Evolutionary conservation across 1,140 invertebrate species (phyloP).

Genomic region (Orussus abietinus): DNA sequence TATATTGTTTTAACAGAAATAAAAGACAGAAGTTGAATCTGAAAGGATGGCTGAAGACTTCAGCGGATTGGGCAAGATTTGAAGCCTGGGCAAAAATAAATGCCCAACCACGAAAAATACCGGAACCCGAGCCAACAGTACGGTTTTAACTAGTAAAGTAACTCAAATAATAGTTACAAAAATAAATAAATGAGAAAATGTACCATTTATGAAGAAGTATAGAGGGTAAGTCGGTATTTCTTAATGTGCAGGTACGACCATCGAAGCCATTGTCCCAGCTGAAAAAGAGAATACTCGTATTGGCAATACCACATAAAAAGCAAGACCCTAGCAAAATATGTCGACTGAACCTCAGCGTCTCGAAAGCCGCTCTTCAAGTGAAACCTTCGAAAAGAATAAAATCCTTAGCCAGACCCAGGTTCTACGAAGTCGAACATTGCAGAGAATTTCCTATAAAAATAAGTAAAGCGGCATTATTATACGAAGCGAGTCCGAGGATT

Average conservation of each 20-base stretch:
- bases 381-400: slow-evolving; percentile 16
- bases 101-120: slow-evolving; percentile 23
- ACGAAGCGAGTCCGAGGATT: slow-evolving; percentile 18
- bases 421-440: slow-evolving; percentile 2
- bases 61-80: slow-evolving; percentile 31
- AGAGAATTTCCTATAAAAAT: slow-evolving; percentile 17
- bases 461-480: slow-evolving; percentile 17
- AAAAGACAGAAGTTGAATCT: slow-evolving; percentile 14
- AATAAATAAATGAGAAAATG: slow-evolving; percentile 4
- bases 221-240: neutral
- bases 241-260: slow-evolving; percentile 16
- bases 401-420: slow-evolving; percentile 14
- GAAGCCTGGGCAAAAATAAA: slow-evolving; percentile 27
- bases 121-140: slow-evolving; percentile 22
- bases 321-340: neutral
- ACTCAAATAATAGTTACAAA: slow-evolving; percentile 3
- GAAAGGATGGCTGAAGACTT: slow-evolving; percentile 28
- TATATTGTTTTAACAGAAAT: neutral
- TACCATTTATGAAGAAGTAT: neutral
- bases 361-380: slow-evolving; percentile 20
- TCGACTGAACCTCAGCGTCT: slow-evolving; percentile 12
- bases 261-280: slow-evolving; percentile 21
- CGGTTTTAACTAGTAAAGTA: slow-evolving; percentile 1
- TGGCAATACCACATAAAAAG: slow-evolving; percentile 12
- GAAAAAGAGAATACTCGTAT: slow-evolving; percentile 14